Evolutionary conservation across 2,797 vertebrate species (phyloP).

Genomic region (Antrozous pallidus): DNA sequence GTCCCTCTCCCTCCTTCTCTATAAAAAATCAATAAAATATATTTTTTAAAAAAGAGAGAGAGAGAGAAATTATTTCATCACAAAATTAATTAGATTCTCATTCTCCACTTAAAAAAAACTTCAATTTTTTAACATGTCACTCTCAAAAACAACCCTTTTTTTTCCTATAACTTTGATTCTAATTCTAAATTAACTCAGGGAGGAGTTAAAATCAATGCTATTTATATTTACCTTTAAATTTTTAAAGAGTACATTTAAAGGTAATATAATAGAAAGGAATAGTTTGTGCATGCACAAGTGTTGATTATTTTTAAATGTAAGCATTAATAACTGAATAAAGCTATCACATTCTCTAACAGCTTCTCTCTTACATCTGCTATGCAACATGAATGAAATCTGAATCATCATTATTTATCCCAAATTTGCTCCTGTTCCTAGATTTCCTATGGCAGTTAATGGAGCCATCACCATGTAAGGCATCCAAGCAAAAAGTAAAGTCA

Average conservation of each 20-base stretch:
- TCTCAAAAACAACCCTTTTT: not conserved
- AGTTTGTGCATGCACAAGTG: not conserved
- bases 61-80: not conserved
- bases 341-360: not conserved
- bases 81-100: not conserved
- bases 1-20: too few relatives aligned
- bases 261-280: not conserved
- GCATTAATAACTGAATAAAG: not conserved
- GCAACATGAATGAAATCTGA: not conserved
- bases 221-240: not conserved
- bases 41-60: too few relatives aligned
- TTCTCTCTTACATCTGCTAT: not conserved
- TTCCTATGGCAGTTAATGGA: not conserved
- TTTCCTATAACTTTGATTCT: not conserved
- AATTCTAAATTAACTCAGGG: not conserved
- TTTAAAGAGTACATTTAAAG: not conserved
- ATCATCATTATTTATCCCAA: not conserved
- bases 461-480: not conserved
- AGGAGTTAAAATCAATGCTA: not conserved
- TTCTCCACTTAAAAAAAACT: not conserved
- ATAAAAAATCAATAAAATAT: too few relatives aligned
- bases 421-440: not conserved
- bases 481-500: not conserved
- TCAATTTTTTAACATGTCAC: not conserved
- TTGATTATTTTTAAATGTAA: not conserved